Conservation (phyloP, 2,888 invertebrate species). For the Dysmachus trigonus region DNA sequence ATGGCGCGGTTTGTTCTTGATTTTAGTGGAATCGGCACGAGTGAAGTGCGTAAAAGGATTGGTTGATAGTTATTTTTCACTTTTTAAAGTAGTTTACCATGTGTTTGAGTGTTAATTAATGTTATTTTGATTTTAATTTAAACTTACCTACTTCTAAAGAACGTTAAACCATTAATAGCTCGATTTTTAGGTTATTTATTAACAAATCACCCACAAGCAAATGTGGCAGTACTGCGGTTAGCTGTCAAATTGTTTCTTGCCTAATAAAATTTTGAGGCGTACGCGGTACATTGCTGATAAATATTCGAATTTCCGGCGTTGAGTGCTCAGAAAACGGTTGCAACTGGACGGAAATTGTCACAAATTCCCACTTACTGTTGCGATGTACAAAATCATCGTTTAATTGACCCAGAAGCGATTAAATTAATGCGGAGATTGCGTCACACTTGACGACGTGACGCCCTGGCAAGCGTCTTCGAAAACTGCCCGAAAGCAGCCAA, state of each 20-base stretch:
- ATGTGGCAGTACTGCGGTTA: background rate
- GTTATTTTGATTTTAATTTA: background rate
- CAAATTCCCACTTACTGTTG: too few species aligned
- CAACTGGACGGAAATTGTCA: background rate
- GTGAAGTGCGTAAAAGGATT: background rate
- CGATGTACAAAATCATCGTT: background rate
- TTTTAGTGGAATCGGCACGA: background rate
- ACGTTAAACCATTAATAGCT: background rate
- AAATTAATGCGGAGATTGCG: background rate
- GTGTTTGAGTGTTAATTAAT: background rate
- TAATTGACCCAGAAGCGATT: background rate
- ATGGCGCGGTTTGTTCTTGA: background rate
- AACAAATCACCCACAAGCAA: background rate
- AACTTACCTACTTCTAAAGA: background rate
- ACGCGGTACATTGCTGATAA: slow-evolving; percentile 21
- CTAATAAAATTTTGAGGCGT: slow-evolving; percentile 25
- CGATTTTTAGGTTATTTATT: background rate
- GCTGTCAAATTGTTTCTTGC: background rate
- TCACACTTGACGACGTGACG: background rate
- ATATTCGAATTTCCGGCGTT: background rate
- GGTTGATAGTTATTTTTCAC: background rate
- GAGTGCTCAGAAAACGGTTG: background rate
- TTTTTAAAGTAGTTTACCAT: background rate
- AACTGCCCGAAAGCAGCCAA: background rate
- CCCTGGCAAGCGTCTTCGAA: background rate